Percentiles rank a stretch among this genome's conserved stretches.
These are phyloP conservation scores for Brachionus paranguensis DNA, from an alignment of 1,140 invertebrate genomes.

Conservation along the genomic window DNA sequence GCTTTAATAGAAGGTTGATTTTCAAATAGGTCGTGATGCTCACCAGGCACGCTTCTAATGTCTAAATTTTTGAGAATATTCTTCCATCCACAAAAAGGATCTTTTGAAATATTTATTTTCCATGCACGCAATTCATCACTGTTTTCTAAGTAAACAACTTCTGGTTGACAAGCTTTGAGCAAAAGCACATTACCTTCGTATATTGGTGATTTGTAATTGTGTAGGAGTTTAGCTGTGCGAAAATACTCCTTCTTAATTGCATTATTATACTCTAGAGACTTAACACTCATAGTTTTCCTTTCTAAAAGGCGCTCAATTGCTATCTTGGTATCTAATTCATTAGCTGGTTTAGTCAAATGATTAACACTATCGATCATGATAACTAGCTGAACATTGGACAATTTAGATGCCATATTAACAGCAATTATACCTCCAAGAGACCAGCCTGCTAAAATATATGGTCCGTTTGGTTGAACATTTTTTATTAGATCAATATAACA, in stretches of 20 bases:
- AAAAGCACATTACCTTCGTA: neutral
- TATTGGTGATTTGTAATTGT: neutral
- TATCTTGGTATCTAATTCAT: neutral
- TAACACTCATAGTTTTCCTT: neutral
- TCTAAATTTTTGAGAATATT: neutral
- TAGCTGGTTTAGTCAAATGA: neutral
- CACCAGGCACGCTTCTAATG: neutral
- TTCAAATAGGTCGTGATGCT: neutral
- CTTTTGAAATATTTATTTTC: neutral
- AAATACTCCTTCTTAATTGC: neutral
- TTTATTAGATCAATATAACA: slow-evolving; percentile 62
- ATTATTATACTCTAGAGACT: neutral
- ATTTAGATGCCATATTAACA: slow-evolving; percentile 79
- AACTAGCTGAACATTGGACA: slow-evolving; percentile 49
- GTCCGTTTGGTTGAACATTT: slow-evolving; percentile 68
- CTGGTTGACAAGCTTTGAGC: neutral
- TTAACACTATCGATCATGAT: neutral
- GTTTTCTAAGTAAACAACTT: neutral
- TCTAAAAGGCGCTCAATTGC: neutral
- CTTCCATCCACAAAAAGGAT: neutral
- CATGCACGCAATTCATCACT: neutral
- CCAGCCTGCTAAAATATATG: slow-evolving; percentile 81
- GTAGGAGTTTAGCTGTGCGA: neutral
- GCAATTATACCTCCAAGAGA: slow-evolving; percentile 85
- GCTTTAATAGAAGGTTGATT: neutral